Conservation (phyloP, 1,140 invertebrate genomes). For the Cataglyphis hispanica region DNA sequence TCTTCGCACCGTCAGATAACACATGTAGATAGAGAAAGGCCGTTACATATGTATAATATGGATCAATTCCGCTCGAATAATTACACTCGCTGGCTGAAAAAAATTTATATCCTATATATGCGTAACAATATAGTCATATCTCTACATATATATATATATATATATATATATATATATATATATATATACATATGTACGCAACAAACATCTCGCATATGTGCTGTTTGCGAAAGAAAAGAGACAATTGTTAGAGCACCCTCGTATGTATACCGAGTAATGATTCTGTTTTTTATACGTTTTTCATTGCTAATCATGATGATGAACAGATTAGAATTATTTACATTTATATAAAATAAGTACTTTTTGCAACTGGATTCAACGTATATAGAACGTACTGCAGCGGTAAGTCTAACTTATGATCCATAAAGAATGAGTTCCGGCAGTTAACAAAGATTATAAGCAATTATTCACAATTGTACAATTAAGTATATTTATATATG, state of each 20-base stretch:
- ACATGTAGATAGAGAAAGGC: constrained; percentile 9
- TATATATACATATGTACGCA: too few relatives aligned
- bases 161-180: too few relatives aligned
- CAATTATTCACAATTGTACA: too few relatives aligned
- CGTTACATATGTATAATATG: constrained; percentile 12
- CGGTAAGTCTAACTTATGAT: constrained; percentile 36
- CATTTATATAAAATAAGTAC: not conserved
- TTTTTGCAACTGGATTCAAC: constrained; percentile 28
- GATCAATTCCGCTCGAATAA: constrained; percentile 43
- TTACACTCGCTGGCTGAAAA: not conserved
- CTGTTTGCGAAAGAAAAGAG: not conserved
- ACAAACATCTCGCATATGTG: constrained; percentile 13
- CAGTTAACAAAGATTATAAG: not conserved
- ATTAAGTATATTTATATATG: constrained; percentile 30
- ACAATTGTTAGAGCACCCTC: not conserved
- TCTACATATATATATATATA: too few relatives aligned
- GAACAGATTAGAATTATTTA: constrained; percentile 20
- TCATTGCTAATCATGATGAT: constrained; percentile 20
- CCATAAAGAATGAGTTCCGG: not conserved
- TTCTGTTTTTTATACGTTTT: constrained; percentile 1
- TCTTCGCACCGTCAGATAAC: not conserved
- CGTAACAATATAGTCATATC: constrained; percentile 19
- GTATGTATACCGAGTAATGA: not conserved
- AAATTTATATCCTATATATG: not conserved
- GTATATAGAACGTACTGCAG: not conserved